Percentiles rank a stretch among this genome's conserved stretches.
Evolutionary conservation across 92 coral and sea anemone genomes (phyloP).

Genomic region (Heliopora coerulea): DNA sequence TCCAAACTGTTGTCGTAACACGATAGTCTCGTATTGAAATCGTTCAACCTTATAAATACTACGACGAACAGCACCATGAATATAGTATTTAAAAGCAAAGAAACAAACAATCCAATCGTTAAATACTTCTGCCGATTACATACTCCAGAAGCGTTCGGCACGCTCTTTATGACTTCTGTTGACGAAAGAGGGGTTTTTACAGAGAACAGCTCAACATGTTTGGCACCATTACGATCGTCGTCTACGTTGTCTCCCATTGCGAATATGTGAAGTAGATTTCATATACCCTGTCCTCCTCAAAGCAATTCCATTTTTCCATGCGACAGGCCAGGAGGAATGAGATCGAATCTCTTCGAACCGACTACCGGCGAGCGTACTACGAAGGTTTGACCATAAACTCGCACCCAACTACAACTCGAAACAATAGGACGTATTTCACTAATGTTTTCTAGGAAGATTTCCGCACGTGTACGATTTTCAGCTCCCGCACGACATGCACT

Average conservation of each 20-base stretch:
- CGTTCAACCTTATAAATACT: conserved; percentile 69
- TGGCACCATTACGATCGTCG: conserved; percentile 9
- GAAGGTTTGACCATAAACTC: conserved; percentile 3
- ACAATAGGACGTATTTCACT: conserved; percentile 34
- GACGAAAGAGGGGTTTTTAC: conserved; percentile 12
- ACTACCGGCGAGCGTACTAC: conserved; percentile 17
- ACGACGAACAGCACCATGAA: conserved; percentile 80
- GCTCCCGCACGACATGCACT: background rate
- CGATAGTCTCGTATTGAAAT: conserved; percentile 60
- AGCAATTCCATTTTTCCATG: conserved; percentile 40
- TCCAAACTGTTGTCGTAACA: conserved; percentile 20
- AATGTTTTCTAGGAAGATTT: conserved; percentile 36
- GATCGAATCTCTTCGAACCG: conserved; percentile 9
- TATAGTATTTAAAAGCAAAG: conserved; percentile 72
- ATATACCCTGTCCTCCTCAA: conserved; percentile 36
- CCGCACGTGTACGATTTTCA: conserved; percentile 35
- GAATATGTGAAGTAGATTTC: conserved; percentile 18
- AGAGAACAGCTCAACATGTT: background rate
- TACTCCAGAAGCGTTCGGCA: conserved; percentile 1
- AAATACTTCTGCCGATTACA: conserved; percentile 10
- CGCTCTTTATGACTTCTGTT: background rate
- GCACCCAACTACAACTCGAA: conserved; percentile 32
- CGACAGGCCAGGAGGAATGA: conserved; percentile 27
- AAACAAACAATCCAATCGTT: conserved; percentile 45
- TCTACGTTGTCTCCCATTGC: conserved; percentile 42